Evolutionary conservation across 2,797 vertebrate species (phyloP), one percentile per base, ranked within the genome.

Genomic region (Odontamblyopus rebecca): DNA sequence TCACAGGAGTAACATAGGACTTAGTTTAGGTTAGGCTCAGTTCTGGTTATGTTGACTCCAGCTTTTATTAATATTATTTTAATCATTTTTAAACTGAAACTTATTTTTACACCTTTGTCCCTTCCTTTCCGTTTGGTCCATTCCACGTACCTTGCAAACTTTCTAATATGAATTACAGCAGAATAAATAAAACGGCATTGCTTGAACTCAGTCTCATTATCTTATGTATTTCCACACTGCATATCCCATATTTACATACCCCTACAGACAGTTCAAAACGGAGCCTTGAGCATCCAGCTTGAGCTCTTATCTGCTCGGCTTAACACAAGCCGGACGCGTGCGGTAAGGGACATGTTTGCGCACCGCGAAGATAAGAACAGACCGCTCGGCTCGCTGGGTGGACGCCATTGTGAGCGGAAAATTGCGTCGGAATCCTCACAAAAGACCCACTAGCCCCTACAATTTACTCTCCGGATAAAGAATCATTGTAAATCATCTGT

Each of bases 301-400:
- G 61, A 38, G 8, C 61, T 38, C 30, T 61, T 61, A 32, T 89
- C 88, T 87, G 88, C 81, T 82, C 70, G 76, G 84, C 76, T 87
- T 83, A 90, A 84, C 78, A 85, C 76, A 81, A 88, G 85, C 72
- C 77, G 76, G 84, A 89, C 80, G 79, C 73, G 85, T 76, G 78
- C 84, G 77, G 74, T 68, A 68, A 80, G 68, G 72, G 83, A 81
- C 77, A 84, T 91, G 82, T 88, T 89, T 84, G 64, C 78, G n/a
- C 77, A 81, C 85, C 74, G 78, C 77, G 80, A 68, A 88, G 89
- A 91, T 91, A 91, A 92, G 86, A 26, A 67, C 18, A 61, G 74
- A 74, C 82, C 35, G 78, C 85, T 84, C 74, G n/a, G 54, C 54
- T 26, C 77, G 83, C 78, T 85, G 57, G 27, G 57, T 2, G 86